phyloP scores from a whole-genome alignment of 2,797 vertebrate species.

The Parauchenoglanis punctatus region DNA sequence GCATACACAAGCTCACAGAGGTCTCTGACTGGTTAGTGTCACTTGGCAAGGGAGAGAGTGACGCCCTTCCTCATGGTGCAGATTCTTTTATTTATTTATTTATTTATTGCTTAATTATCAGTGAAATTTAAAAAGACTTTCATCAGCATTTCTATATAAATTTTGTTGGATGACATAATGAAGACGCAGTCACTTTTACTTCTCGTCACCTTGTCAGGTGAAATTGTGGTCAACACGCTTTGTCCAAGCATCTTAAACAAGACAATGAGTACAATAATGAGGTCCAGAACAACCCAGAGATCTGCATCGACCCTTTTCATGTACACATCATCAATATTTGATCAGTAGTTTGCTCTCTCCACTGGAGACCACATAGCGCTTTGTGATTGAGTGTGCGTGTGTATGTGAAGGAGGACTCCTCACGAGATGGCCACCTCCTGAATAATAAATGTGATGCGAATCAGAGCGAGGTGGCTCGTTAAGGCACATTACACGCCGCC shows the following conservation, averaged over 20 bases:
- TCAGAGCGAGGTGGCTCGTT: constrained; percentile 49
- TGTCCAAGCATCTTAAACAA: constrained; percentile 12
- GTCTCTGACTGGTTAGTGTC: background rate
- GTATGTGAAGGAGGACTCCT: constrained; percentile 59
- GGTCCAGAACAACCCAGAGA: constrained; percentile 59
- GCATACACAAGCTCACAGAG: background rate
- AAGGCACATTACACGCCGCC: constrained; percentile 47
- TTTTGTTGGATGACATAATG: background rate
- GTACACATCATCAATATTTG: constrained; percentile 75
- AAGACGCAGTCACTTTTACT: no score
- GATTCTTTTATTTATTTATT: background rate
- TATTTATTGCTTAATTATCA: background rate
- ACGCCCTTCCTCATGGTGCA: background rate
- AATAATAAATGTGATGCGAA: constrained; percentile 52
- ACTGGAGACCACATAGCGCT: constrained; percentile 55
- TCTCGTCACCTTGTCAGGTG: background rate
- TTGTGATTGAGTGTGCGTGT: constrained; percentile 51
- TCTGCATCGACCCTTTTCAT: constrained; percentile 71
- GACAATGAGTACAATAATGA: constrained; percentile 64
- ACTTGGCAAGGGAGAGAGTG: background rate
- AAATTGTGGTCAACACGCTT: background rate
- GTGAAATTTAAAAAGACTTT: background rate
- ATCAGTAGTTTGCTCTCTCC: constrained; percentile 66
- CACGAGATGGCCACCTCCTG: constrained; percentile 40
- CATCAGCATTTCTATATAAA: background rate